Evolutionary conservation across 2,888 invertebrate species (phyloP).

Genomic region (Protonemura montana): DNA sequence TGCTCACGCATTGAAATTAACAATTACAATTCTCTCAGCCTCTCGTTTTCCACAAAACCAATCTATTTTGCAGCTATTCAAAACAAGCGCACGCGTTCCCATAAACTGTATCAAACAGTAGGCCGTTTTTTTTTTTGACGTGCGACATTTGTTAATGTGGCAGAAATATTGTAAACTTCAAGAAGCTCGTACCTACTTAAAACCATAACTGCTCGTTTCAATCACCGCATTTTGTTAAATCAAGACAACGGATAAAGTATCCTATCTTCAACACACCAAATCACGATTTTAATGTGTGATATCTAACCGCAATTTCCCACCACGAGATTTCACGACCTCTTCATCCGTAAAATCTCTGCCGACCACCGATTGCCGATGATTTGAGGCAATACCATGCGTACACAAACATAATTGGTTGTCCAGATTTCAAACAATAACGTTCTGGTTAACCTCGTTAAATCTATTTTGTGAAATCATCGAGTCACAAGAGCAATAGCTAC

Average conservation of each 20-base stretch:
- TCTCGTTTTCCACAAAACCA: too few species aligned
- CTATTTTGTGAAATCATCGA: not conserved
- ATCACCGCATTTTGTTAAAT: too few species aligned
- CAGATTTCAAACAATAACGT: not conserved
- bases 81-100: too few species aligned
- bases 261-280: not conserved
- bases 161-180: too few species aligned
- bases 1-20: not conserved
- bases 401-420: not conserved
- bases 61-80: too few species aligned
- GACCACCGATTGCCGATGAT: not conserved
- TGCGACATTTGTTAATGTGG: too few species aligned
- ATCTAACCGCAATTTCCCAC: not conserved
- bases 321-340: not conserved
- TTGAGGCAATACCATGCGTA: not conserved
- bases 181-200: too few species aligned
- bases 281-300: not conserved
- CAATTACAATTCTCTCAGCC: too few species aligned
- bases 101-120: too few species aligned
- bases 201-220: too few species aligned
- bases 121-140: too few species aligned
- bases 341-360: not conserved
- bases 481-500: not conserved
- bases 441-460: conserved; percentile 7
- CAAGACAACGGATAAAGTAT: too few species aligned